A percentile compares a stretch with the other conserved stretches of the same genome.
Conservation (phyloP, 2,113 vertebrate species). For the Amblyopsis rosae region DNA sequence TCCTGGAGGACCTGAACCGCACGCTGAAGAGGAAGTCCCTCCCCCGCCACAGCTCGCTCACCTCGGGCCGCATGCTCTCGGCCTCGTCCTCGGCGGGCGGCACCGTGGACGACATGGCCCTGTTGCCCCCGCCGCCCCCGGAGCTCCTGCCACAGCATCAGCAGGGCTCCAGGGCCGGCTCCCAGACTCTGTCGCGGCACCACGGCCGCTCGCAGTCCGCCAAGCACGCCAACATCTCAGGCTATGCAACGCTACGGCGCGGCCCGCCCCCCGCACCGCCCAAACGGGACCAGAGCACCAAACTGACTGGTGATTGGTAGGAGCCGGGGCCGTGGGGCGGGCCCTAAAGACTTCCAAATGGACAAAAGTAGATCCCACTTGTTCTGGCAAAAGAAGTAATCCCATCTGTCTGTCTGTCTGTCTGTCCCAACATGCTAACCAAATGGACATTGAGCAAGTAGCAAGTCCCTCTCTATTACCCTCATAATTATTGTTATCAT, state of each 20-base stretch:
- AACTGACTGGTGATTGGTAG: slow-evolving; percentile 96
- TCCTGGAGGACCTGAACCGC: slow-evolving; percentile 97
- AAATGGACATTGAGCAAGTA: slow-evolving; percentile 45
- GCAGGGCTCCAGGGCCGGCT: slow-evolving; percentile 59
- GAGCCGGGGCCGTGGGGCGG: slow-evolving; percentile 15
- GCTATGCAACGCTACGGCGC: slow-evolving; percentile 96
- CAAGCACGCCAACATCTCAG: slow-evolving; percentile 86
- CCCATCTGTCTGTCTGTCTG: slow-evolving; percentile 33
- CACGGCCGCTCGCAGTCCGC: slow-evolving; percentile 75
- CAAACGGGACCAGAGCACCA: slow-evolving; percentile 98
- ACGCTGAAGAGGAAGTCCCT: slow-evolving; percentile 97
- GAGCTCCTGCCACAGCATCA: slow-evolving; percentile 86
- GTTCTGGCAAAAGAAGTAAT: slow-evolving; percentile 37
- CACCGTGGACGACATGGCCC: slow-evolving; percentile 97
- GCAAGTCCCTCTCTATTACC: slow-evolving; percentile 55
- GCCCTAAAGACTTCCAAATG: slow-evolving; percentile 32
- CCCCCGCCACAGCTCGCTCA: slow-evolving; percentile 89
- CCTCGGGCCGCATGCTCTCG: slow-evolving; percentile 78
- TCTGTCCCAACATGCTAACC: not conserved
- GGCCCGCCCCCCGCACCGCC: slow-evolving; percentile 92
- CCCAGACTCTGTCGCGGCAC: slow-evolving; percentile 69
- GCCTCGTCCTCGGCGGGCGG: slow-evolving; percentile 77
- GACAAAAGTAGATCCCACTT: slow-evolving; percentile 30
- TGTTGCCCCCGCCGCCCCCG: slow-evolving; percentile 88
- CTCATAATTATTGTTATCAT: slow-evolving; percentile 58